phyloP scores from a whole-genome alignment of 2,888 invertebrate genomes.

The Ashinkailepas kermadecensis region DNA sequence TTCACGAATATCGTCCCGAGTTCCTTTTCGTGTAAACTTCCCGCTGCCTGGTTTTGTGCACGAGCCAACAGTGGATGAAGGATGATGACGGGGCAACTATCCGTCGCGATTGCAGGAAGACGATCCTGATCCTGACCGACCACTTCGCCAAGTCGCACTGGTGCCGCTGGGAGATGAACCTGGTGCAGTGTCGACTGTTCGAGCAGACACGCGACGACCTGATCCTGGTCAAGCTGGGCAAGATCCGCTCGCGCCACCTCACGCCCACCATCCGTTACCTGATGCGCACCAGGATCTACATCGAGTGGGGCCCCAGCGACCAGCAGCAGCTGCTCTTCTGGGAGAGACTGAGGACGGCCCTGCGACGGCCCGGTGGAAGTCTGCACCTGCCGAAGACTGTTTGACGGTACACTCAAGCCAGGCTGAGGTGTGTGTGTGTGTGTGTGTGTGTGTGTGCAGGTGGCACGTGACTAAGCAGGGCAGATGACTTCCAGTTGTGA shows the following conservation, averaged over 20 bases:
- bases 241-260: constrained; percentile 50
- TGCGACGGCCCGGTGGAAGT: not conserved
- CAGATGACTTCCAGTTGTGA: too few species aligned
- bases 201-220: constrained; percentile 51
- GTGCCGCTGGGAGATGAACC: constrained; percentile 62
- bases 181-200: constrained; percentile 57
- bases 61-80: too few species aligned
- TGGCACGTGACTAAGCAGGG: too few species aligned
- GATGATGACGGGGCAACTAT: too few species aligned
- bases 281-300: constrained; percentile 61
- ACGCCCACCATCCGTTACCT: constrained; percentile 55
- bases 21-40: too few species aligned
- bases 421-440: too few species aligned
- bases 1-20: too few species aligned
- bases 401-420: not conserved
- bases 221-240: constrained; percentile 55
- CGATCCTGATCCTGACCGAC: constrained; percentile 59
- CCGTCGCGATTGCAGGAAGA: constrained; percentile 51
- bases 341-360: constrained; percentile 35
- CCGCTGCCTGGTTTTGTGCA: too few species aligned
- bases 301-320: constrained; percentile 54
- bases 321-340: constrained; percentile 37
- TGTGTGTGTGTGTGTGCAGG: too few species aligned
- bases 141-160: constrained; percentile 62
- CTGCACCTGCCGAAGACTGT: not conserved